Percentiles rank a stretch among this genome's conserved stretches.
Conservation (phyloP, 2,888 invertebrate species). For the Eilema depressum region DNA sequence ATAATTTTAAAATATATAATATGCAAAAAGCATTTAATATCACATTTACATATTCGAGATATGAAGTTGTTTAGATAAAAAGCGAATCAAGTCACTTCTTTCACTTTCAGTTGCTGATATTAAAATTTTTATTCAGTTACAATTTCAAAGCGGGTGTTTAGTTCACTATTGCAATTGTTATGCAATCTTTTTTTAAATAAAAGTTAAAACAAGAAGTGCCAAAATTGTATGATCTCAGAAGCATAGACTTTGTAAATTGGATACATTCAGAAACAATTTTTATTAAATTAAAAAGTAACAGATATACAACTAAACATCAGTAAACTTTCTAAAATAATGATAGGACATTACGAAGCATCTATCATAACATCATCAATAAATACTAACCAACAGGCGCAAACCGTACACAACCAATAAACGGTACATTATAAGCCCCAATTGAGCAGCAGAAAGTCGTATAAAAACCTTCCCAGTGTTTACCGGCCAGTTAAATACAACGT, state of each 20-base stretch:
- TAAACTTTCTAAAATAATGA: constrained; percentile 18
- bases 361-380: constrained; percentile 40
- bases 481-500: constrained; percentile 78
- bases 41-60: neutral
- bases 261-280: neutral
- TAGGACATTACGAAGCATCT: constrained; percentile 19
- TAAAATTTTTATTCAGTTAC: neutral
- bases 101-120: neutral
- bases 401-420: constrained; percentile 56
- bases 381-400: constrained; percentile 51
- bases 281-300: neutral
- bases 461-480: constrained; percentile 68
- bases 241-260: no score
- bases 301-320: neutral
- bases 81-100: neutral
- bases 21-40: neutral
- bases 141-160: neutral
- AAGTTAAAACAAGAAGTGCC: no score
- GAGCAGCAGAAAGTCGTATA: constrained; percentile 55
- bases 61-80: neutral
- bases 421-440: constrained; percentile 60
- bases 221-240: no score
- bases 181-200: neutral
- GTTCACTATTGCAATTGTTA: neutral
- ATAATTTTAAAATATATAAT: neutral